Evolutionary conservation across 2,888 invertebrate species (phyloP).

Genomic region (Caenorhabditis macrosperma): DNA sequence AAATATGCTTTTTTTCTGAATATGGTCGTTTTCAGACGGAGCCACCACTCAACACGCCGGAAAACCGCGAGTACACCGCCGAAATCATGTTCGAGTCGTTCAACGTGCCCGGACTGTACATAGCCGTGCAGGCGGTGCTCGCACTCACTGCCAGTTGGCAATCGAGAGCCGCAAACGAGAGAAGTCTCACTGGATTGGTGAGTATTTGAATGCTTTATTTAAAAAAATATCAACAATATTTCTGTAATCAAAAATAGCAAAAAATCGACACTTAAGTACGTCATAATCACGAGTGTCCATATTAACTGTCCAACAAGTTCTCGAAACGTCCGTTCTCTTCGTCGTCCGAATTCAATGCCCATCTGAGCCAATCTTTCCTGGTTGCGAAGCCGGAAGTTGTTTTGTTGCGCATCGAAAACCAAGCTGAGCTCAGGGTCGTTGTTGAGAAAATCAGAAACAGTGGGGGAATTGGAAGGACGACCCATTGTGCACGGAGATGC

Average conservation of each 20-base stretch:
- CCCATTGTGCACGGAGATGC: too few relatives aligned
- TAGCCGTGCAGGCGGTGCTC: conserved; percentile 98
- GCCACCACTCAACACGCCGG: conserved; percentile 98
- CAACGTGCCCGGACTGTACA: conserved; percentile 98
- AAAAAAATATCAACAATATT: not conserved
- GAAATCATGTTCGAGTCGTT: conserved; percentile 99
- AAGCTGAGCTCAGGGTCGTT: too few relatives aligned
- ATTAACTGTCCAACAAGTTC: too few relatives aligned
- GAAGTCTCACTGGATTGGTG: conserved; percentile 90
- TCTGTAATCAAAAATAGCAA: not conserved
- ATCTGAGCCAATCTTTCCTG: too few relatives aligned
- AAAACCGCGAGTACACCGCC: conserved; percentile 88
- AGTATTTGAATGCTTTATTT: conserved; percentile 18
- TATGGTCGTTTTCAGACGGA: conserved; percentile 88
- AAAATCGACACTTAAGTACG: not conserved
- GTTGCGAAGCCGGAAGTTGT: too few relatives aligned
- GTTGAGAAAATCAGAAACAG: too few relatives aligned
- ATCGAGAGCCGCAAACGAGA: conserved; percentile 89
- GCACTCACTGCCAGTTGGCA: conserved; percentile 99
- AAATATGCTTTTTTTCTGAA: not conserved
- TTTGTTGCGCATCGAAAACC: too few relatives aligned
- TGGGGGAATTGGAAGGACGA: too few relatives aligned
- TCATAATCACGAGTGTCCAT: not conserved
- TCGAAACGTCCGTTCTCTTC: too few relatives aligned
- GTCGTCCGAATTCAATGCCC: too few relatives aligned